Percentiles rank a stretch among this genome's conserved stretches.
phyloP scores from a whole-genome alignment of 2,113 vertebrate genomes.

The Nerophis lumbriciformis region DNA sequence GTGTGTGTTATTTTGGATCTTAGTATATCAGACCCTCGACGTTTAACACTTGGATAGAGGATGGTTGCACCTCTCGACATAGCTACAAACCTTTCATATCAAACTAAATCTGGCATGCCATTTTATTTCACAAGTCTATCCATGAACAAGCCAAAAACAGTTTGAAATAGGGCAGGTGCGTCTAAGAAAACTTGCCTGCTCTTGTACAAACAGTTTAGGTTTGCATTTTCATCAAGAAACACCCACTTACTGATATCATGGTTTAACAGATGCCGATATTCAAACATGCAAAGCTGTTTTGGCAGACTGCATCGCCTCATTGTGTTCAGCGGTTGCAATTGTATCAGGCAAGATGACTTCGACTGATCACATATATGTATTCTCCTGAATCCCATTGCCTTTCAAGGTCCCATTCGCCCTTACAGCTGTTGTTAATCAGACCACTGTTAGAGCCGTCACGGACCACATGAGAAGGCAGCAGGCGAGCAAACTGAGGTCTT shows the following conservation, averaged over 20 bases:
- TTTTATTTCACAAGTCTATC: too few relatives aligned
- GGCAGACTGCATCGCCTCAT: not conserved
- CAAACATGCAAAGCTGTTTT: not conserved
- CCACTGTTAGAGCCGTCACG: conserved; percentile 31
- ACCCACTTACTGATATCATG: not conserved
- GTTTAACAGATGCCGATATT: not conserved
- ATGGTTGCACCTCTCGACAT: too few relatives aligned
- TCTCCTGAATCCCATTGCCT: not conserved
- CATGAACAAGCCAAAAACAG: too few relatives aligned
- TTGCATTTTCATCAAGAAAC: not conserved
- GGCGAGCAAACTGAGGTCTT: conserved; percentile 21
- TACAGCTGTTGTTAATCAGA: conserved; percentile 59
- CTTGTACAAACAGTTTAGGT: too few relatives aligned
- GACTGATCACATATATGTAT: not conserved
- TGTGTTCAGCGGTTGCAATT: too few relatives aligned
- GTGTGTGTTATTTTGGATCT: too few relatives aligned
- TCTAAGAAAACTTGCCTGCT: too few relatives aligned
- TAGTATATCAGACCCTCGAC: too few relatives aligned
- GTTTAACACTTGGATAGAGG: too few relatives aligned
- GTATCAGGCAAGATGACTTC: not conserved
- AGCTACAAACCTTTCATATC: too few relatives aligned
- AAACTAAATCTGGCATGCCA: too few relatives aligned
- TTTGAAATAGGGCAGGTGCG: too few relatives aligned
- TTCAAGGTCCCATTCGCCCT: conserved; percentile 16
- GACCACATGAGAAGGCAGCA: conserved; percentile 35